Evolutionary conservation across 2,797 vertebrate genomes (phyloP).

Genomic region (Sebastes cheni): DNA sequence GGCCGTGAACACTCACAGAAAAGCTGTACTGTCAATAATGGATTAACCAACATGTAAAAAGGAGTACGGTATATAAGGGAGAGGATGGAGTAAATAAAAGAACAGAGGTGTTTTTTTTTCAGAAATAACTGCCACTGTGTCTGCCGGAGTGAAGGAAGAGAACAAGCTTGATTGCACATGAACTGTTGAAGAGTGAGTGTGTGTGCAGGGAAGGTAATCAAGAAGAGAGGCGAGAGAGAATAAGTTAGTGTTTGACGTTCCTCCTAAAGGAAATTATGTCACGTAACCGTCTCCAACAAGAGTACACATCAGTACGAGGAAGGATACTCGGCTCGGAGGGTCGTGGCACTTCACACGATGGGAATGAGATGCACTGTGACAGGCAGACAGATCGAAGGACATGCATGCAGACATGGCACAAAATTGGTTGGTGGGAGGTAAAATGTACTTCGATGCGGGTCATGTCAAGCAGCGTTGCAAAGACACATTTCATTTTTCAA

Average conservation of each 20-base stretch:
- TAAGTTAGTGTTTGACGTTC: background rate
- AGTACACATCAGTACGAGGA: background rate
- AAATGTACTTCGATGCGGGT: slow-evolving; percentile 45
- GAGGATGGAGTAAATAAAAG: slow-evolving; percentile 45
- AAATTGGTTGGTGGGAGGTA: slow-evolving; percentile 59
- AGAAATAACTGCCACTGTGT: background rate
- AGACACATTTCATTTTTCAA: slow-evolving; percentile 53
- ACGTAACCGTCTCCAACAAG: slow-evolving; percentile 1
- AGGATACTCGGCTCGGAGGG: slow-evolving; percentile 26
- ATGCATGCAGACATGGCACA: slow-evolving; percentile 17
- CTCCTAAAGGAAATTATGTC: slow-evolving; percentile 4
- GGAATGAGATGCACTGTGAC: slow-evolving; percentile 39
- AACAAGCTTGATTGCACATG: background rate
- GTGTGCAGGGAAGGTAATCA: background rate
- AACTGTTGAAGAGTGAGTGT: background rate
- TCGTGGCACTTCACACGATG: slow-evolving; percentile 25
- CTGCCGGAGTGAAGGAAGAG: background rate
- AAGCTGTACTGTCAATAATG: slow-evolving; percentile 70
- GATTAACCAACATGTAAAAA: slow-evolving; percentile 67
- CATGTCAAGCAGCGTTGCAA: slow-evolving; percentile 27
- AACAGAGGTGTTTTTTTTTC: slow-evolving; percentile 3
- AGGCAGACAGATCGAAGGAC: slow-evolving; percentile 65
- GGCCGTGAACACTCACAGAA: slow-evolving; percentile 51
- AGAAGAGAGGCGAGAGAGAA: background rate
- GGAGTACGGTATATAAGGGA: slow-evolving; percentile 12